phyloP scores from a whole-genome alignment of 2,113 vertebrate genomes.

The Pygoscelis adeliae region DNA sequence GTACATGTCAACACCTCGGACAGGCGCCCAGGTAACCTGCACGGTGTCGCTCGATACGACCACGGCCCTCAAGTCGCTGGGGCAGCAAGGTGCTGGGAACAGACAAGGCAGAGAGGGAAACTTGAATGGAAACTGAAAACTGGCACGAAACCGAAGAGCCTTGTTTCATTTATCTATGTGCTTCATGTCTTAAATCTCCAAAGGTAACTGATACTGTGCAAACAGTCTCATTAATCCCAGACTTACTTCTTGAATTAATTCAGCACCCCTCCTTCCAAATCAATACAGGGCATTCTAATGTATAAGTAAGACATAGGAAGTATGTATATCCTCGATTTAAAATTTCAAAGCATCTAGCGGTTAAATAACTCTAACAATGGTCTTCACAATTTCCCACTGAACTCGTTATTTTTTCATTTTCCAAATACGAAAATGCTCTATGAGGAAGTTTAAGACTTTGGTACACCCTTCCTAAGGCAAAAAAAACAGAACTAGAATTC shows the following conservation, averaged over 20 bases:
- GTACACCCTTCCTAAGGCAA: background rate
- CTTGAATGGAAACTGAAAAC: background rate
- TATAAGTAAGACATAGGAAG: background rate
- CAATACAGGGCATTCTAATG: background rate
- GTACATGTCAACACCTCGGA: constrained; percentile 87
- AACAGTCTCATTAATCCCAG: background rate
- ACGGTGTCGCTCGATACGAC: constrained; percentile 83
- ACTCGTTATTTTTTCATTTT: background rate
- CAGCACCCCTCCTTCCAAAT: background rate
- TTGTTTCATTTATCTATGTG: accelerated
- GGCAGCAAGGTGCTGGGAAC: constrained; percentile 89
- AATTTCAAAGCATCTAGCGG: background rate
- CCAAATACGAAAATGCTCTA: background rate
- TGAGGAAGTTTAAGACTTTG: background rate
- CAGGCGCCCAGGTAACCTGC: constrained; percentile 83
- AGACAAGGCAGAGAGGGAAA: background rate
- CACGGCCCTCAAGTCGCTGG: constrained; percentile 73
- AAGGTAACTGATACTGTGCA: background rate
- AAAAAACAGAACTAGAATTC: background rate
- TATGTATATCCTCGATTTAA: background rate
- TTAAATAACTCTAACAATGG: background rate
- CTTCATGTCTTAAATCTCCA: background rate
- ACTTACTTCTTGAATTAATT: background rate
- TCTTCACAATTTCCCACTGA: background rate
- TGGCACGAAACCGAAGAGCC: background rate